phyloP scores from a whole-genome alignment of 2,113 vertebrate genomes.

The Oreotrochilus melanogaster region DNA sequence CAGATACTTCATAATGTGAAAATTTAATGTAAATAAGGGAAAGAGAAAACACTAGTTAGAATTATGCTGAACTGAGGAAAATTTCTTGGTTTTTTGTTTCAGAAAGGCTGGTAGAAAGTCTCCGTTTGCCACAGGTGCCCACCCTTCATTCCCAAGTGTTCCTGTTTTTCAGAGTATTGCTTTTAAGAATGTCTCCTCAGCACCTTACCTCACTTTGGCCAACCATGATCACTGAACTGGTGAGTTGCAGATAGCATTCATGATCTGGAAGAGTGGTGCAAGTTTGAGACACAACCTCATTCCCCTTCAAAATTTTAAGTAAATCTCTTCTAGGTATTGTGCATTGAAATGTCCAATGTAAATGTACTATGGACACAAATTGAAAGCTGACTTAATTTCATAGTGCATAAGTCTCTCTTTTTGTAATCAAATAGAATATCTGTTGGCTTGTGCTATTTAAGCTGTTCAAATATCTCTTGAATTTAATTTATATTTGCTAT shows the following conservation, averaged over 20 bases:
- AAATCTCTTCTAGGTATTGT: neutral
- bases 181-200: conserved; percentile 97
- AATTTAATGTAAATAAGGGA: neutral
- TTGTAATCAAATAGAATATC: neutral
- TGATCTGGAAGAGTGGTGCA: neutral
- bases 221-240: conserved; percentile 99
- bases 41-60: neutral
- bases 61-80: conserved; percentile 38
- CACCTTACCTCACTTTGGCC: conserved; percentile 99
- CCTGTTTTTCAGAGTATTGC: conserved; percentile 97
- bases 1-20: neutral
- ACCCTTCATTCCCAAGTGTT: conserved; percentile 99
- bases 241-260: conserved; percentile 71
- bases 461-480: neutral
- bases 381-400: neutral
- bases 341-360: neutral
- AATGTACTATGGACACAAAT: neutral
- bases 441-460: neutral
- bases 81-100: conserved; percentile 67
- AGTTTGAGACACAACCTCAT: neutral
- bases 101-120: conserved; percentile 98
- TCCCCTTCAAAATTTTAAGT: neutral
- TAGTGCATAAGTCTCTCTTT: neutral
- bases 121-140: conserved; percentile 96
- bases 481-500: neutral